phyloP scores from a whole-genome alignment of 2,113 vertebrate species.

The Poeciliopsis retropinna region DNA sequence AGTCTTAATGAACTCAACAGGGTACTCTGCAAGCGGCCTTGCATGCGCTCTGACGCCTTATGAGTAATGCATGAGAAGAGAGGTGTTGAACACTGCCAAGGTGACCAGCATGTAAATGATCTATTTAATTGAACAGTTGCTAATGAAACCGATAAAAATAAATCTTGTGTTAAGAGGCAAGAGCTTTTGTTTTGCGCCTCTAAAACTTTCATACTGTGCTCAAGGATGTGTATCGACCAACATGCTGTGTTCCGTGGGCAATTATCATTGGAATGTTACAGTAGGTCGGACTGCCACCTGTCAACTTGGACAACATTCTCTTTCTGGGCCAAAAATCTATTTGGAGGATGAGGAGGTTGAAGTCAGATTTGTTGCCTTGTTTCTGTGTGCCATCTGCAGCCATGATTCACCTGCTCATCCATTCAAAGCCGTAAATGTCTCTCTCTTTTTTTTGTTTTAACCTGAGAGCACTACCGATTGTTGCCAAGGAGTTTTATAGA shows the following conservation, averaged over 20 bases:
- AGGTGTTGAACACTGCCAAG: slow-evolving; percentile 38
- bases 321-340: slow-evolving; percentile 17
- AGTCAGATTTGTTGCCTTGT: slow-evolving; percentile 26
- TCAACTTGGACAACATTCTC: slow-evolving; percentile 32
- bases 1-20: slow-evolving; percentile 67
- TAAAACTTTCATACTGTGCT: slow-evolving; percentile 6
- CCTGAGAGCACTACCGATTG: slow-evolving; percentile 27
- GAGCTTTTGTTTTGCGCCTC: not conserved
- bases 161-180: slow-evolving; percentile 37
- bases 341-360: slow-evolving; percentile 21
- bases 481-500: slow-evolving; percentile 61
- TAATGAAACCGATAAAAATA: slow-evolving; percentile 53
- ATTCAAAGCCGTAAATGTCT: slow-evolving; percentile 34
- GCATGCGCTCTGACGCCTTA: slow-evolving; percentile 49
- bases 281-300: slow-evolving; percentile 12
- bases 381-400: slow-evolving; percentile 33
- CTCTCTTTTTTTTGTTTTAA: slow-evolving; percentile 43
- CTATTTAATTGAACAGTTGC: slow-evolving; percentile 54
- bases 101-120: slow-evolving; percentile 55
- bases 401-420: slow-evolving; percentile 38
- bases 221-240: slow-evolving; percentile 32
- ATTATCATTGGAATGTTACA: slow-evolving; percentile 36
- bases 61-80: slow-evolving; percentile 60
- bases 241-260: slow-evolving; percentile 16
- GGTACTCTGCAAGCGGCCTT: slow-evolving; percentile 49